Evolutionary conservation across 1,140 invertebrate genomes (phyloP), one percentile per base, ranked within the genome.

Genomic region (Pseudomyrmex gracilis): DNA sequence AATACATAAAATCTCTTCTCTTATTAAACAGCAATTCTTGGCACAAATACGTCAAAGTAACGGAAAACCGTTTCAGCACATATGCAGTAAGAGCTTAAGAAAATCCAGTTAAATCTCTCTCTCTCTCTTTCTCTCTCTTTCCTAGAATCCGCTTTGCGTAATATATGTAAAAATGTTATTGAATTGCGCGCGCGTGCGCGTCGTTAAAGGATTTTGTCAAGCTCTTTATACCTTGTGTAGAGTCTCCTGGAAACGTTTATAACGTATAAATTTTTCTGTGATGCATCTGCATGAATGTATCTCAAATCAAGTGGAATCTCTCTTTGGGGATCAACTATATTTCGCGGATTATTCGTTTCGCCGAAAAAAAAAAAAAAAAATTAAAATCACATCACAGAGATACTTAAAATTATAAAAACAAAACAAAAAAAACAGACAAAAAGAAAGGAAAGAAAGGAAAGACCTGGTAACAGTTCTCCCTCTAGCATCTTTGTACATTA

Each of bases 1-100:
- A 49, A 20, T 70, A 67, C 45, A 7, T 70, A 45, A 61, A 74
- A 34, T 34, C 53, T 24, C 17, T 83, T 61, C 47, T 58, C 47
- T 82, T 82, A 82, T 61, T 73, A 82, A 82, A 63, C 78, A 17
- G 60, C 49, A 74, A 85, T 85, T 85, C 84, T 85, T 85, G 84
- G 84, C 84, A 85, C 84, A 85, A 63, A 63, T 85, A 84, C 24
- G 47, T 82, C 47, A 61, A 73, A 60, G 49, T 74, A 74, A 63
- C 58, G 70, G 70, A 74, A 47, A 74, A 80, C 43, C 53, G 22
- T 80, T 71, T 80, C 43, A 57, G 53, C 17, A 43, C 20, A 70
- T 24, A 64, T 43, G 43, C 55, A 64, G 47, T 20, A 80, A 71
- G 53, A 78, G 76, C 76, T 45, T 57, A 64, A 78, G 34, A 58